Conservation (phyloP, 2,888 invertebrate genomes). For the Drosophila affinis region DNA sequence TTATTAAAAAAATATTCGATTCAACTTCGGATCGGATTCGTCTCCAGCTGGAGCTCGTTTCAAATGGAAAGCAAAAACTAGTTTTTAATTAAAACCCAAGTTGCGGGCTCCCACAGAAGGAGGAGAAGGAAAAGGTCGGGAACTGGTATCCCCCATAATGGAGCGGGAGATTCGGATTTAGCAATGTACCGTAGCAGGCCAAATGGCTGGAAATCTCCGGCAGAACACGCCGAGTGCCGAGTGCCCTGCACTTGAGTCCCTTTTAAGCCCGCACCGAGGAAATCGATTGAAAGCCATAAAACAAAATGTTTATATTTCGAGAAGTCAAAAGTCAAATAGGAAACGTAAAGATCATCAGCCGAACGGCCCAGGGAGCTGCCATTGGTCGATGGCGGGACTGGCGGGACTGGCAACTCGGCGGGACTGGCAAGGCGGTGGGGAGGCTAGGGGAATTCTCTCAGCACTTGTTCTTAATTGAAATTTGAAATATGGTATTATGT, state of each 20-base stretch:
- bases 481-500: slow-evolving; percentile 82
- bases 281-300: slow-evolving; percentile 74
- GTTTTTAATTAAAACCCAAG: slow-evolving; percentile 55
- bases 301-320: slow-evolving; percentile 70
- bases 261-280: slow-evolving; percentile 50
- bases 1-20: slow-evolving; percentile 56
- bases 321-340: slow-evolving; percentile 78
- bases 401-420: background rate
- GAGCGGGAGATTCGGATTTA: slow-evolving; percentile 36
- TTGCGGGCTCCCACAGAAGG: slow-evolving; percentile 21
- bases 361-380: slow-evolving; percentile 38
- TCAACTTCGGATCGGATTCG: slow-evolving; percentile 21
- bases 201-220: slow-evolving; percentile 42
- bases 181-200: slow-evolving; percentile 45
- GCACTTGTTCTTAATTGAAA: slow-evolving; percentile 82
- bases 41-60: slow-evolving; percentile 30
- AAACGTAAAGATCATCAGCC: slow-evolving; percentile 57
- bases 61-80: slow-evolving; percentile 52
- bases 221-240: slow-evolving; percentile 32
- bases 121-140: background rate
- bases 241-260: slow-evolving; percentile 65
- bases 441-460: slow-evolving; percentile 59
- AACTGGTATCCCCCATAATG: slow-evolving; percentile 20
- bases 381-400: slow-evolving; percentile 50
- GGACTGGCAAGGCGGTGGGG: slow-evolving; percentile 3